Conservation (phyloP, 2,113 vertebrate genomes). For the Taurulus bubalis region DNA sequence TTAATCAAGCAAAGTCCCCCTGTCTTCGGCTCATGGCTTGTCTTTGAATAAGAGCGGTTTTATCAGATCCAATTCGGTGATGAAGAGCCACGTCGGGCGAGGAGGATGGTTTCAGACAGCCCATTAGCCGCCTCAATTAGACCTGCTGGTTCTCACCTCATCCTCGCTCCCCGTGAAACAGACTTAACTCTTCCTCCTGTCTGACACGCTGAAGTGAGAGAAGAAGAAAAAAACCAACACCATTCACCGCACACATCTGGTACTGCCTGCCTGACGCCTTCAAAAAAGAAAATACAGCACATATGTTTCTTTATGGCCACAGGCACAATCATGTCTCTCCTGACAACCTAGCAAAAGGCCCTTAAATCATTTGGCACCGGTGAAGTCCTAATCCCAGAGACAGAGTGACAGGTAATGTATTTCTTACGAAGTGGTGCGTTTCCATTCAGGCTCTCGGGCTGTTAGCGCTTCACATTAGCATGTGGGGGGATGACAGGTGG, state of each 20-base stretch:
- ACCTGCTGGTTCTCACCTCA: slow-evolving; percentile 73
- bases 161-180: slow-evolving; percentile 59
- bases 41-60: slow-evolving; percentile 18
- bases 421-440: slow-evolving; percentile 61
- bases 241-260: slow-evolving; percentile 75
- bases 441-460: slow-evolving; percentile 52
- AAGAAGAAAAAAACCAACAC: slow-evolving; percentile 46
- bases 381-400: slow-evolving; percentile 73
- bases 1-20: slow-evolving; percentile 17
- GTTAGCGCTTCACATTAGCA: slow-evolving; percentile 74
- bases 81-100: slow-evolving; percentile 46
- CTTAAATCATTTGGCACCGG: slow-evolving; percentile 73
- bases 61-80: slow-evolving; percentile 40
- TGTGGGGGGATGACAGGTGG: slow-evolving; percentile 62
- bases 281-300: slow-evolving; percentile 45
- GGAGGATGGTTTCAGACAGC: slow-evolving; percentile 65
- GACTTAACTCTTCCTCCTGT: slow-evolving; percentile 65
- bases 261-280: slow-evolving; percentile 54
- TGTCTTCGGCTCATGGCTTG: background rate
- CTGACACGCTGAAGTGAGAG: slow-evolving; percentile 62
- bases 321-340: slow-evolving; percentile 71
- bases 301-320: slow-evolving; percentile 76
- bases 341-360: slow-evolving; percentile 66
- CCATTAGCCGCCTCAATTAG: slow-evolving; percentile 70
- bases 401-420: slow-evolving; percentile 77